A percentile compares a stretch with the other conserved stretches of the same genome.
Conservation (phyloP, 2,797 vertebrate species). For the Malurus splendens region DNA sequence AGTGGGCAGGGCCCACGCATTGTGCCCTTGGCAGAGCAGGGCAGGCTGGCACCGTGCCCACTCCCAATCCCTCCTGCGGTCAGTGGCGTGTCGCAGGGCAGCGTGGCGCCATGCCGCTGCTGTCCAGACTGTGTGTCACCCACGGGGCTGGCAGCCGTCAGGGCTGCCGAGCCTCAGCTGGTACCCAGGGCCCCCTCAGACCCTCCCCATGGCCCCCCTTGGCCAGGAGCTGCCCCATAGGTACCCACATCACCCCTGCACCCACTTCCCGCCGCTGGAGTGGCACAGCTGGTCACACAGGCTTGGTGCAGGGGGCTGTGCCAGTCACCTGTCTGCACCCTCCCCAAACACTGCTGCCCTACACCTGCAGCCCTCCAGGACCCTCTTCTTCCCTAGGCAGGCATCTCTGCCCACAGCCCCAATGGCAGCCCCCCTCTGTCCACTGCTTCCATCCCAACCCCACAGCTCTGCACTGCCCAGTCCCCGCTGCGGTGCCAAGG, state of each 20-base stretch:
- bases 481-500: neutral
- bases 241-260: neutral
- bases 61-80: neutral
- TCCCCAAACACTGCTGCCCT: neutral
- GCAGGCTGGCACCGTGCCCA: neutral
- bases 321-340: neutral
- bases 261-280: rapidly evolving
- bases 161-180: neutral
- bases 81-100: neutral
- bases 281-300: rapidly evolving
- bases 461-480: rapidly evolving
- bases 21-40: neutral
- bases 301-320: neutral
- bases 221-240: neutral
- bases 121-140: rapidly evolving
- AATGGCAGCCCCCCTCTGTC: neutral
- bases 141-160: rapidly evolving
- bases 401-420: neutral
- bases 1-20: rapidly evolving
- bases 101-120: neutral
- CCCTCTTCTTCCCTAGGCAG: neutral
- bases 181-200: neutral
- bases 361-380: neutral
- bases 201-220: neutral
- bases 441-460: neutral